Evolutionary conservation across 2,113 vertebrate genomes (phyloP), one percentile per base, ranked within the genome.

Genomic region (Urocynchramus pylzowi): DNA sequence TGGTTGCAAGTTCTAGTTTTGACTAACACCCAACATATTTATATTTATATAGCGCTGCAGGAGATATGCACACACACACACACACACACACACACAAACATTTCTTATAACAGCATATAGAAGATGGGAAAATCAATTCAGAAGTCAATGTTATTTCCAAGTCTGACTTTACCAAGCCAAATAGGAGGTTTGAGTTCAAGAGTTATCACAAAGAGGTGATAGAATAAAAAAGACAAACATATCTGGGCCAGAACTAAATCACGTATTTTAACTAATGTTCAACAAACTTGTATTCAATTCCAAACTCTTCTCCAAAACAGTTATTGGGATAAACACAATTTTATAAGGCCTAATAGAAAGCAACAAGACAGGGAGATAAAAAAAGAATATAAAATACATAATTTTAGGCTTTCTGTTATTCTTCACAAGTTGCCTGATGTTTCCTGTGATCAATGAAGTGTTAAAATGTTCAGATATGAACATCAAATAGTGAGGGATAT

Each of bases 11-110:
- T 52, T 69, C 42, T 56, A 16, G 17, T 39, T 91, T 69, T 91
- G 42, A 61, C 37, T 77, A 61, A 54, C 6, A 70, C 2, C 2
- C 20, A 54, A 21, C 2, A 7, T 44, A 73, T 37, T 64, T 81
- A 49, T 21, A 21, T 16, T 33, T n/a, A n/a, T n/a, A n/a, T n/a
- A 35, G n/a, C 0, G 0, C 42, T 50, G 16, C 39, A 50, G 35
- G 16, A 75, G 16, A 39, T 23, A 16, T n/a, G n/a, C n/a, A n/a
- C 5, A 24, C 7, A 27, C 14, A 42, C 9, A 30, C 19, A 52
- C 9, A 33, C 7, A 52, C 1, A 23, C 13, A 30, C 3, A 28
- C 8, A 37, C 21, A 41, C 3, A 42, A 27, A 47, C 17, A 42
- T 50, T 44, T 15, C 17, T 64, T n/a, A 13, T 10, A 47, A 1